phyloP scores from a whole-genome alignment of 2,113 vertebrate species.

The Maccullochella peelii region DNA sequence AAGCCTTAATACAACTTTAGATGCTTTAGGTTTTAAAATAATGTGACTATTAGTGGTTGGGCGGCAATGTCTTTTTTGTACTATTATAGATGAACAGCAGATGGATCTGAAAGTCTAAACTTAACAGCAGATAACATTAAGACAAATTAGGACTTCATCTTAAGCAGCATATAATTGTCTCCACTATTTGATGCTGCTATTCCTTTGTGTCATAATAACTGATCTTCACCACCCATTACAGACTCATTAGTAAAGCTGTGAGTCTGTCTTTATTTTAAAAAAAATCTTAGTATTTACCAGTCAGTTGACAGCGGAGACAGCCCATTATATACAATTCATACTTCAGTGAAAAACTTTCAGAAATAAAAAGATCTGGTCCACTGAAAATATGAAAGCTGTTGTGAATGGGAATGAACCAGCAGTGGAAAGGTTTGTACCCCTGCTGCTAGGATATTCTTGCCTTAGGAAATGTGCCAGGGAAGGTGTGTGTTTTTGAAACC shows the following conservation, averaged over 20 bases:
- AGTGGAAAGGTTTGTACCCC: constrained; percentile 53
- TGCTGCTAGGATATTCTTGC: constrained; percentile 53
- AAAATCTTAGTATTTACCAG: constrained; percentile 31
- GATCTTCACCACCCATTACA: constrained; percentile 13
- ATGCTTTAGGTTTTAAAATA: constrained; percentile 11
- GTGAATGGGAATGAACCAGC: constrained; percentile 50
- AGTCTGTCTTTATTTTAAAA: constrained; percentile 5
- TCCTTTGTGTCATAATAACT: constrained; percentile 26
- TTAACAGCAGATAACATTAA: neutral
- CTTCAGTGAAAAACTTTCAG: constrained; percentile 31
- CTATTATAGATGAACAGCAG: constrained; percentile 1
- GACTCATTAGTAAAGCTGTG: constrained; percentile 1
- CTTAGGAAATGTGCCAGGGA: constrained; percentile 20
- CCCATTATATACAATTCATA: constrained; percentile 41
- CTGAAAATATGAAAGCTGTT: constrained; percentile 20
- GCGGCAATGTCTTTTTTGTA: neutral
- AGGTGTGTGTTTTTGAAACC: constrained; percentile 43
- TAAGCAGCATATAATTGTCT: constrained; percentile 3
- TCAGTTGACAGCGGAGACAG: constrained; percentile 27
- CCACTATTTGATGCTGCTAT: neutral
- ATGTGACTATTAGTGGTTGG: neutral
- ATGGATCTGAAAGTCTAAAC: neutral
- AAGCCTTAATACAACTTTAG: neutral
- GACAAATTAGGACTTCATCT: neutral
- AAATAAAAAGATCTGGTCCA: constrained; percentile 25